These are phyloP conservation scores for Sander vitreus DNA, from an alignment of 2,113 vertebrate species.

Conservation along the genomic window DNA sequence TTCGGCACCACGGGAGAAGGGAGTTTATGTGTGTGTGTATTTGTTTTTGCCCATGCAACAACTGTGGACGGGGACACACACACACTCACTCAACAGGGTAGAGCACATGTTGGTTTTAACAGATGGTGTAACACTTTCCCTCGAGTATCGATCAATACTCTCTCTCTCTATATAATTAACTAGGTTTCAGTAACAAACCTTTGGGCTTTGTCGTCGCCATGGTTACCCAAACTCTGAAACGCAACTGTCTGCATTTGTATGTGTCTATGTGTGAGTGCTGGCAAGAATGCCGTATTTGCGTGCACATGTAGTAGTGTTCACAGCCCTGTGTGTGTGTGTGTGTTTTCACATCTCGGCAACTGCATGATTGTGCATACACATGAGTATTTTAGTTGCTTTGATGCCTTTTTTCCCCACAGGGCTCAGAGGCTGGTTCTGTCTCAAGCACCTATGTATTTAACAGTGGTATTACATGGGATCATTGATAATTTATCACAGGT, in stretches of 20 bases:
- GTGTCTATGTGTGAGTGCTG: constrained; percentile 38
- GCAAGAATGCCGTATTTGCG: constrained; percentile 42
- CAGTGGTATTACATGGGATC: constrained; percentile 43
- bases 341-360: constrained; percentile 29
- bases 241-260: constrained; percentile 65
- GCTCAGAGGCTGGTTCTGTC: constrained; percentile 54
- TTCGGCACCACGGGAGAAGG: constrained; percentile 34
- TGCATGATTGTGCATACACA: constrained; percentile 70
- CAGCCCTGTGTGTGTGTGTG: constrained; percentile 34
- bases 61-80: constrained; percentile 46
- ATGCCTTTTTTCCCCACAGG: constrained; percentile 63
- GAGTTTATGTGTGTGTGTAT: constrained; percentile 26
- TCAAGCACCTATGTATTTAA: constrained; percentile 51
- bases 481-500: constrained; percentile 55
- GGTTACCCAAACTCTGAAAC: constrained; percentile 81
- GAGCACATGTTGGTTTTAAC: constrained; percentile 76
- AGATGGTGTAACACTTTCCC: constrained; percentile 84
- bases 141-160: constrained; percentile 68
- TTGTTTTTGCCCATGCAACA: constrained; percentile 55
- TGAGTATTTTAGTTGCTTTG: constrained; percentile 69
- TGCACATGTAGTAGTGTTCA: constrained; percentile 19
- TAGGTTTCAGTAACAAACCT: constrained; percentile 87
- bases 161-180: constrained; percentile 80
- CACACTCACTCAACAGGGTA: constrained; percentile 51
- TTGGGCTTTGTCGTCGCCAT: constrained; percentile 84